phyloP scores from a whole-genome alignment of 2,797 vertebrate species.

The Sitta carolinensis region DNA sequence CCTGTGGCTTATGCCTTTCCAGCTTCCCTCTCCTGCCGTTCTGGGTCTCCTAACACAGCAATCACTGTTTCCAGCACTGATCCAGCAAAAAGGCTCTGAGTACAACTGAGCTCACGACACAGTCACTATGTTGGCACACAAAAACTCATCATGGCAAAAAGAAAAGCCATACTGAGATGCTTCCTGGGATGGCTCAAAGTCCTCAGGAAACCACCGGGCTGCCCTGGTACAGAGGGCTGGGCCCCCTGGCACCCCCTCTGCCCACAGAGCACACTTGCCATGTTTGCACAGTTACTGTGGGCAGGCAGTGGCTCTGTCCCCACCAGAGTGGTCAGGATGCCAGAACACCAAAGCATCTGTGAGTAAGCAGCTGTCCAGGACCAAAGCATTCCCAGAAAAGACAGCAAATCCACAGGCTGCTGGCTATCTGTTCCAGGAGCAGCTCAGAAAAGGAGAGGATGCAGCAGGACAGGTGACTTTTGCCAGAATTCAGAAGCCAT shows the following conservation, averaged over 20 bases:
- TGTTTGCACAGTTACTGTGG: neutral
- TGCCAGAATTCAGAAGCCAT: neutral
- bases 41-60: neutral
- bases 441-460: neutral
- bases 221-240: neutral
- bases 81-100: neutral
- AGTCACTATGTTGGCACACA: neutral
- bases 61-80: neutral
- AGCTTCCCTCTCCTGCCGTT: neutral
- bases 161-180: neutral
- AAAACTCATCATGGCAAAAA: neutral
- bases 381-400: neutral
- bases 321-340: neutral
- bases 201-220: neutral
- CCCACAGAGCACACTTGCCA: neutral
- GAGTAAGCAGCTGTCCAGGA: neutral
- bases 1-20: neutral
- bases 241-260: neutral
- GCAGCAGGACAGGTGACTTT: neutral
- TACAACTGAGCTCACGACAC: neutral
- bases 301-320: neutral
- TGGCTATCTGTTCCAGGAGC: neutral
- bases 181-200: neutral
- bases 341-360: accelerated
- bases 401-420: neutral